Conservation (phyloP, 1,140 invertebrate species). For the Macrosteles quadrilineatus region DNA sequence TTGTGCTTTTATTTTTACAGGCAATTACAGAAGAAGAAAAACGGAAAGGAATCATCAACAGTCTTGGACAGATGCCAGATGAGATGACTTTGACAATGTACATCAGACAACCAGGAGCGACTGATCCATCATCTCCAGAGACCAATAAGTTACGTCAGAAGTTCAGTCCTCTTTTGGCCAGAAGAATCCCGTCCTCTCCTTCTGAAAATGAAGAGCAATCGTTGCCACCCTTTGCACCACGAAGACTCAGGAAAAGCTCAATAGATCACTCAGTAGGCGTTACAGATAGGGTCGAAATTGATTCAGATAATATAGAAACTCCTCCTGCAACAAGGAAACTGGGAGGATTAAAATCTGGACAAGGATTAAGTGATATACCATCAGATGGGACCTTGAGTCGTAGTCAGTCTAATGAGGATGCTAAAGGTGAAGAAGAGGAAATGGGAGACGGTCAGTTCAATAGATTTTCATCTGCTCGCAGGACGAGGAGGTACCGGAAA, state of each 20-base stretch:
- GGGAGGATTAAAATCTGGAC: slow-evolving; percentile 53
- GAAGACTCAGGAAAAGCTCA: slow-evolving; percentile 43
- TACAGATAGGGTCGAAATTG: slow-evolving; percentile 77
- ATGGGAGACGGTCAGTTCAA: slow-evolving; percentile 72
- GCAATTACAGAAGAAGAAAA: slow-evolving; percentile 60
- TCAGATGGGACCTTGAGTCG: slow-evolving; percentile 21
- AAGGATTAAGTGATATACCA: slow-evolving; percentile 12
- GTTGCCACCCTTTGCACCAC: slow-evolving; percentile 48
- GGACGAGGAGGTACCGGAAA: slow-evolving; percentile 80
- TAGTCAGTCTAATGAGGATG: slow-evolving; percentile 18
- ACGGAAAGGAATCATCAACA: slow-evolving; percentile 54
- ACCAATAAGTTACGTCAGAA: slow-evolving; percentile 38
- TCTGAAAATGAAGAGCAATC: slow-evolving; percentile 42
- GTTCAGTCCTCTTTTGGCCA: slow-evolving; percentile 38
- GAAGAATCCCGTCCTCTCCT: slow-evolving; percentile 33
- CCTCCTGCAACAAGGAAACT: slow-evolving; percentile 75
- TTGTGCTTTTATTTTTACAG: slow-evolving; percentile 44
- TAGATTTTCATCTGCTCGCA: slow-evolving; percentile 74
- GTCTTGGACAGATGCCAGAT: slow-evolving; percentile 51
- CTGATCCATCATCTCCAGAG: not conserved
- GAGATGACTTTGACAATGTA: slow-evolving; percentile 65
- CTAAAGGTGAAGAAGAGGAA: slow-evolving; percentile 41
- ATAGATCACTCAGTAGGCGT: slow-evolving; percentile 49
- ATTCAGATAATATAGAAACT: slow-evolving; percentile 89
- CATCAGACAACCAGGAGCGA: slow-evolving; percentile 55